These are phyloP conservation scores for Lethocerus indicus DNA, from an alignment of 1,140 invertebrate species.

Conservation along the genomic window DNA sequence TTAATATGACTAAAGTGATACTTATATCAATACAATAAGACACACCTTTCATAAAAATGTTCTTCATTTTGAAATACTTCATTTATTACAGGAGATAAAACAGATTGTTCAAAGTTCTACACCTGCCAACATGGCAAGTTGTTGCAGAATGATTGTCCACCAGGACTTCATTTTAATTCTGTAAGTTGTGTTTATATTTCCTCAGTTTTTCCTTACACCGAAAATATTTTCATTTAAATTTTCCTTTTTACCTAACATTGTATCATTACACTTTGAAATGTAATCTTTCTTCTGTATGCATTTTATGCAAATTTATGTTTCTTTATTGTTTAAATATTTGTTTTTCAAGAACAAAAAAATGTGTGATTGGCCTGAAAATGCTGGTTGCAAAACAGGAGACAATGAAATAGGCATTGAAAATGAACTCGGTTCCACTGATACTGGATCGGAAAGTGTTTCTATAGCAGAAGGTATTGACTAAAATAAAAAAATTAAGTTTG, in stretches of 20 bases:
- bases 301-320: too few species aligned
- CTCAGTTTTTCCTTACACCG: not conserved
- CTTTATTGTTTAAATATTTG: too few species aligned
- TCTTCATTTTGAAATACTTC: not conserved
- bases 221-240: not conserved
- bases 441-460: too few species aligned
- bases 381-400: conserved; percentile 8
- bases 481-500: too few species aligned
- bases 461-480: conserved; percentile 11
- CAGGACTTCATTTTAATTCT: conserved; percentile 54
- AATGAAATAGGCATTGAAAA: conserved; percentile 7
- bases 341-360: conserved; percentile 23
- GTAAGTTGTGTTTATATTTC: conserved; percentile 21
- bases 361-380: conserved; percentile 50
- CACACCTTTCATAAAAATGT: too few species aligned
- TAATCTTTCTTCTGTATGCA: too few species aligned
- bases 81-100: conserved; percentile 19
- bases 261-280: conserved; percentile 3
- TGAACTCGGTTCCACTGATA: too few species aligned
- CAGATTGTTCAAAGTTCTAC: conserved; percentile 62
- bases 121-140: conserved; percentile 55
- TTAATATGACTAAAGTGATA: too few species aligned
- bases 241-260: not conserved
- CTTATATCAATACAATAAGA: too few species aligned
- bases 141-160: conserved; percentile 45